These are phyloP conservation scores for Athripsodes cinereus DNA, from an alignment of 2,888 invertebrate genomes.

Conservation along the genomic window DNA sequence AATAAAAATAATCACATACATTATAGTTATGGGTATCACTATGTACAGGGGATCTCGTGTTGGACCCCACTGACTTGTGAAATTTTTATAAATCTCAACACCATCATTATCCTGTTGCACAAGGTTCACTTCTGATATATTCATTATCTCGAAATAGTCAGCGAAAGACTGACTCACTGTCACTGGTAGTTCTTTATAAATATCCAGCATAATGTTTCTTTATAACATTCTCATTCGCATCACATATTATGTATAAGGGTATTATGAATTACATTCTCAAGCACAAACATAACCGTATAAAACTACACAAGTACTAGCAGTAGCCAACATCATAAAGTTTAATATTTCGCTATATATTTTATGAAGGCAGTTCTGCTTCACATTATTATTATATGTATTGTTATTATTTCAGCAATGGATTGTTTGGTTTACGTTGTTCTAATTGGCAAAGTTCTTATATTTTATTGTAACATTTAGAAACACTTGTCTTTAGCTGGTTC, in stretches of 20 bases:
- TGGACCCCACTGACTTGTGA: constrained; percentile 33
- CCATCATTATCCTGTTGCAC: not conserved
- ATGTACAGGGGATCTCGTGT: constrained; percentile 54
- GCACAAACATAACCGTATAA: too few relatives aligned
- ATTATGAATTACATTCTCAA: not conserved
- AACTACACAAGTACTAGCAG: too few relatives aligned
- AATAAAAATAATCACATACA: constrained; percentile 71
- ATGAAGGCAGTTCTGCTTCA: too few relatives aligned
- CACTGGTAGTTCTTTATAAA: not conserved
- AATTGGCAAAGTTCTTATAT: too few relatives aligned
- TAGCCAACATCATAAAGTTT: too few relatives aligned
- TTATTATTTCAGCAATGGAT: too few relatives aligned
- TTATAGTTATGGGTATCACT: constrained; percentile 67
- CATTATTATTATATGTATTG: too few relatives aligned
- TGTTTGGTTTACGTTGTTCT: too few relatives aligned
- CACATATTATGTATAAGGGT: not conserved
- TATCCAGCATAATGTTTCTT: not conserved
- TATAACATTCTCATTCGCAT: not conserved
- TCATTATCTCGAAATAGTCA: constrained; percentile 23
- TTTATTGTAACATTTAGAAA: too few relatives aligned
- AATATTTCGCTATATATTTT: too few relatives aligned
- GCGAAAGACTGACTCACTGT: constrained; percentile 17
- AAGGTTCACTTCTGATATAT: constrained; percentile 11
- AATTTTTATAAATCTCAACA: constrained; percentile 2
- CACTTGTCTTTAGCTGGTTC: too few relatives aligned